These are phyloP conservation scores for Pogona vitticeps DNA, from an alignment of 2,113 vertebrate genomes.

Conservation along the genomic window DNA sequence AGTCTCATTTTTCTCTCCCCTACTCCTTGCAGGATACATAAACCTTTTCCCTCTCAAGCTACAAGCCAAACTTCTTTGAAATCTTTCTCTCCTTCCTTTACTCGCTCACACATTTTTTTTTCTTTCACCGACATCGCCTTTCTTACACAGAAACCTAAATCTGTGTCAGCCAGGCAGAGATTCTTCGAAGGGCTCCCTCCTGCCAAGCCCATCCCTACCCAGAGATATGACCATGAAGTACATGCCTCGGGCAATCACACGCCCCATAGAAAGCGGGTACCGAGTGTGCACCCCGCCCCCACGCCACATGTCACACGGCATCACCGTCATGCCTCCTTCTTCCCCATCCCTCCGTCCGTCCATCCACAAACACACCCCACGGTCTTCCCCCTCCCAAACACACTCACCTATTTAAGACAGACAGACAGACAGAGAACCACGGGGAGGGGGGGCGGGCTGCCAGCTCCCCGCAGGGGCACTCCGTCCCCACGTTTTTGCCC, in stretches of 20 bases:
- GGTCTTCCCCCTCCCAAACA: no score
- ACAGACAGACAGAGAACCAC: no score
- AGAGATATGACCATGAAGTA: neutral
- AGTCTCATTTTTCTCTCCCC: neutral
- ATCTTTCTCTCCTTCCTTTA: neutral
- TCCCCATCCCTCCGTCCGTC: neutral
- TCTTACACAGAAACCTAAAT: neutral
- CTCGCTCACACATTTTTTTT: neutral
- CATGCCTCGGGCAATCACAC: neutral
- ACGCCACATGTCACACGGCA: neutral
- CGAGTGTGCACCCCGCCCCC: neutral
- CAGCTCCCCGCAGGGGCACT: no score
- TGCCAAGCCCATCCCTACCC: neutral
- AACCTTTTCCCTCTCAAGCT: neutral
- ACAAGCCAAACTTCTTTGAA: neutral
- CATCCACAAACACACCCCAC: neutral
- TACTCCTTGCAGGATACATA: no score
- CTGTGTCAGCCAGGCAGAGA: neutral
- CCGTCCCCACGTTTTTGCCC: no score
- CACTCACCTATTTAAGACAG: no score
- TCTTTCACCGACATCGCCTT: neutral
- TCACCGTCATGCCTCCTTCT: neutral
- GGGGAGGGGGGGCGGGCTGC: no score
- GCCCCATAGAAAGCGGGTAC: neutral
- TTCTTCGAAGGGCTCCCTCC: no score